Base-by-base conservation (phyloP, 2,888 invertebrate species). In the Acrocyrtus sp. region DNA sequence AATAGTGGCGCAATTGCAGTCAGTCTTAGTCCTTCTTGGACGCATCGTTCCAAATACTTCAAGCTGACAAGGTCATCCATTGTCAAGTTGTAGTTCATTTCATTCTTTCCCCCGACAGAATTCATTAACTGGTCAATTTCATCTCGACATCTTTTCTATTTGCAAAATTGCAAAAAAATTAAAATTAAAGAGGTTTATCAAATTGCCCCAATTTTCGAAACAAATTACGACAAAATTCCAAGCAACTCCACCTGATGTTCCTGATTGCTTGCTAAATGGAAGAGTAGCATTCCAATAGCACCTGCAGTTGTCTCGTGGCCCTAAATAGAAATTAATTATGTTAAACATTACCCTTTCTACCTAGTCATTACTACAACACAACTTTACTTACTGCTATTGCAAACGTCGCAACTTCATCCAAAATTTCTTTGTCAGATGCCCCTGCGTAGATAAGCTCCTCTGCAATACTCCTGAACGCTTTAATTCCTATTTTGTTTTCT, bases 241-340 rank as follows among this genome's bases (percentile, higher is more conserved):
- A n/a, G 15, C n/a, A n/a, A n/a, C n/a, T n/a, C n/a, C 39, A 62
- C 62, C 24, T 62, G 62, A 21, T 29, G n/a, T 1, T 50, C 24
- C 19, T 29, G 62, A 50, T 62, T 62, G 8, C 8, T 19, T 6
- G 62, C 48, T 15, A 62, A 39, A 26, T 50, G 48, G 19, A 62
- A 62, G 39, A 62, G 10, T 24, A 45, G 12, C 19, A 26, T 27
- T 5, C 27, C 41, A 3, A 63, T 8, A 3, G 51, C 5, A 1
- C 22, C 29, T 2, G 21, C 45, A 2, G 63, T 63, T 2, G 63
- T 63, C 17, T 63, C 63, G 39, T 50, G 50, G 15, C 63, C 63
- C 63, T 27, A 1, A 15, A 51, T 10, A 12, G 47, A 15, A 45
- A 45, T 45, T 45, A 19, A 45, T 12, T 5, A 19, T 12, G 6